These are phyloP conservation scores for Erebia aethiops DNA, from an alignment of 2,888 invertebrate genomes.

Conservation along the genomic window DNA sequence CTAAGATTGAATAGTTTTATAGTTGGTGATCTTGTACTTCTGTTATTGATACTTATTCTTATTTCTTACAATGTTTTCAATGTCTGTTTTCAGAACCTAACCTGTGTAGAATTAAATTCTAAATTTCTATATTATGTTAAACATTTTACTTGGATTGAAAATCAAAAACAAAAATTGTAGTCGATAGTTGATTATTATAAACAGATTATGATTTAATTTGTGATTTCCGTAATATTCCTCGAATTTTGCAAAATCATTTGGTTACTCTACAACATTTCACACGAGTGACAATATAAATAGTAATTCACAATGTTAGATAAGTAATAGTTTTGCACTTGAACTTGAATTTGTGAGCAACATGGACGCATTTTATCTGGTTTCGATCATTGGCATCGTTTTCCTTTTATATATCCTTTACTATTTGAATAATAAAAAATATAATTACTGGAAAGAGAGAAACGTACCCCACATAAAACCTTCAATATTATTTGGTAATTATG, in stretches of 20 bases:
- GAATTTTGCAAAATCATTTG: neutral
- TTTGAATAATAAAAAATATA: slow-evolving; percentile 26
- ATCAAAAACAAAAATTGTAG: too few species aligned
- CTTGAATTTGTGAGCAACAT: slow-evolving; percentile 7
- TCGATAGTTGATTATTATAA: too few species aligned
- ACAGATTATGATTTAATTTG: too few species aligned
- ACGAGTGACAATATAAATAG: slow-evolving; percentile 13
- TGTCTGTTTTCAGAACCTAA: too few species aligned
- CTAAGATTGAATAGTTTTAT: too few species aligned
- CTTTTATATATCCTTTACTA: slow-evolving; percentile 29
- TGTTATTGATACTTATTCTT: too few species aligned
- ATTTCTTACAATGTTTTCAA: too few species aligned
- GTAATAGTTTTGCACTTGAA: neutral
- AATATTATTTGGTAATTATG: slow-evolving; percentile 62
- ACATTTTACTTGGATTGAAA: too few species aligned
- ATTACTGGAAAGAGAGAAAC: slow-evolving; percentile 60
- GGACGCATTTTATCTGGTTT: slow-evolving; percentile 9
- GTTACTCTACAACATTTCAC: neutral
- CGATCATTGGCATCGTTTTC: neutral
- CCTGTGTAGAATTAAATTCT: too few species aligned
- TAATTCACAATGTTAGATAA: neutral
- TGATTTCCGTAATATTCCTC: neutral
- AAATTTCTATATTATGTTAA: too few species aligned
- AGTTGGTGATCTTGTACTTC: too few species aligned
- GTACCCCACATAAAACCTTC: slow-evolving; percentile 52